Evolutionary conservation across 2,113 vertebrate species (phyloP).

Genomic region (Sorex araneus): DNA sequence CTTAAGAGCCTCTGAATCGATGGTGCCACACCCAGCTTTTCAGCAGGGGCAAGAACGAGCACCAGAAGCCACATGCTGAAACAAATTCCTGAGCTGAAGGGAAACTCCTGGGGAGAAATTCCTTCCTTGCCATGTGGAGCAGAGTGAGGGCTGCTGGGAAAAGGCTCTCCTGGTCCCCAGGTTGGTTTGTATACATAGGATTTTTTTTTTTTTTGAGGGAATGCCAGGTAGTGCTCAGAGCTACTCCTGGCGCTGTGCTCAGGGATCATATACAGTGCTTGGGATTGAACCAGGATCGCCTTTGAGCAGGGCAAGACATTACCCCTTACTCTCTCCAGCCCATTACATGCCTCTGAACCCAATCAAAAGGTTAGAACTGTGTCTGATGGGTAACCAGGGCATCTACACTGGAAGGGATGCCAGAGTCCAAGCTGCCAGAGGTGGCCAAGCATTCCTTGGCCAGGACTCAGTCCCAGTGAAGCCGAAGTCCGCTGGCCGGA

Average conservation of each 20-base stretch:
- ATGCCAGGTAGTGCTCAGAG: background rate
- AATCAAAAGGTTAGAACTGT: background rate
- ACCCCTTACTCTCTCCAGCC: too few relatives aligned
- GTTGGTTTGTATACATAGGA: background rate
- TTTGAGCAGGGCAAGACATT: too few relatives aligned
- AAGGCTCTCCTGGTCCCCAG: background rate
- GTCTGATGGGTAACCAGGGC: background rate
- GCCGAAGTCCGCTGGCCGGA: conserved; percentile 29
- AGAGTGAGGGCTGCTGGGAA: background rate
- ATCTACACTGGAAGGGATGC: background rate
- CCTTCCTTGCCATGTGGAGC: background rate
- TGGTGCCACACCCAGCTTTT: background rate
- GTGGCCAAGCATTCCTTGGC: background rate
- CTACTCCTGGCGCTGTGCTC: too few relatives aligned
- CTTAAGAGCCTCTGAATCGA: conserved; percentile 47
- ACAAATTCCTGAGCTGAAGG: conserved; percentile 4
- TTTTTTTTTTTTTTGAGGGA: background rate
- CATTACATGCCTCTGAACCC: too few relatives aligned
- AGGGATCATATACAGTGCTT: too few relatives aligned
- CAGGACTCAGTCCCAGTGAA: conserved; percentile 14
- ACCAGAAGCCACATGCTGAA: background rate
- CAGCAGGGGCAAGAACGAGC: background rate
- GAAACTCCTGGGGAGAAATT: background rate
- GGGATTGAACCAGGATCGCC: too few relatives aligned
- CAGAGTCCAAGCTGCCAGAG: background rate